Conservation (phyloP, 2,888 invertebrate genomes). For the Gymnosoma rotundatum region DNA sequence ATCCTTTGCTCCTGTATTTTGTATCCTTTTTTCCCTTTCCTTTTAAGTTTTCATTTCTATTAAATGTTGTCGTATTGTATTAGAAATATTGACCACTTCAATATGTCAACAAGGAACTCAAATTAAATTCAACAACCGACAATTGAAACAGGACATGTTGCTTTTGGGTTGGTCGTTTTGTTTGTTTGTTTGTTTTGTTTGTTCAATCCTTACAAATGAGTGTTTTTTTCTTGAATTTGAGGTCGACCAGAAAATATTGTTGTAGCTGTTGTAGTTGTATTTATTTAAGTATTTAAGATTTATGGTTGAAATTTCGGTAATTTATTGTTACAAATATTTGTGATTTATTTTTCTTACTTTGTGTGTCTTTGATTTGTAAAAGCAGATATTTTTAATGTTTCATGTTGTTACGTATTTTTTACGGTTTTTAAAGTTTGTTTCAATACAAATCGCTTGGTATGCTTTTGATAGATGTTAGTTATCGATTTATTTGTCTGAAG, state of each 20-base stretch:
- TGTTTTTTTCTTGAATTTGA: constrained; percentile 16
- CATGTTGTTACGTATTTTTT: constrained; percentile 37
- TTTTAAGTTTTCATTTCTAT: constrained; percentile 46
- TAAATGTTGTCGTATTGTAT: constrained; percentile 66
- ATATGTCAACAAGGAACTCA: constrained; percentile 76
- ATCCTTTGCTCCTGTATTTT: not conserved
- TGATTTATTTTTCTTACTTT: constrained; percentile 47
- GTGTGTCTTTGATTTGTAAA: constrained; percentile 22
- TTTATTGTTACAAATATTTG: constrained; percentile 75
- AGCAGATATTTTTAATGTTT: constrained; percentile 38
- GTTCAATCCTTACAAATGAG: constrained; percentile 60
- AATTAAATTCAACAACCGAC: constrained; percentile 74
- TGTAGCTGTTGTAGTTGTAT: constrained; percentile 41
- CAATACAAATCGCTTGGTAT: constrained; percentile 73
- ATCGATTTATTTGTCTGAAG: constrained; percentile 42
- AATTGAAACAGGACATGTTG: constrained; percentile 47
- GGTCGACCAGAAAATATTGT: constrained; percentile 48
- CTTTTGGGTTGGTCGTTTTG: constrained; percentile 44
- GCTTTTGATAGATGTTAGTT: constrained; percentile 75
- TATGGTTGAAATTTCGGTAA: constrained; percentile 78
- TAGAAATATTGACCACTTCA: constrained; percentile 78
- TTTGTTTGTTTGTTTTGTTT: constrained; percentile 53
- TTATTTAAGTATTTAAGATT: constrained; percentile 74
- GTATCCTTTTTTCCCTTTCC: not conserved
- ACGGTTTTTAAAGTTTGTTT: constrained; percentile 41